Conservation (phyloP, 1,140 invertebrate species). For the Papilio dardanus region DNA sequence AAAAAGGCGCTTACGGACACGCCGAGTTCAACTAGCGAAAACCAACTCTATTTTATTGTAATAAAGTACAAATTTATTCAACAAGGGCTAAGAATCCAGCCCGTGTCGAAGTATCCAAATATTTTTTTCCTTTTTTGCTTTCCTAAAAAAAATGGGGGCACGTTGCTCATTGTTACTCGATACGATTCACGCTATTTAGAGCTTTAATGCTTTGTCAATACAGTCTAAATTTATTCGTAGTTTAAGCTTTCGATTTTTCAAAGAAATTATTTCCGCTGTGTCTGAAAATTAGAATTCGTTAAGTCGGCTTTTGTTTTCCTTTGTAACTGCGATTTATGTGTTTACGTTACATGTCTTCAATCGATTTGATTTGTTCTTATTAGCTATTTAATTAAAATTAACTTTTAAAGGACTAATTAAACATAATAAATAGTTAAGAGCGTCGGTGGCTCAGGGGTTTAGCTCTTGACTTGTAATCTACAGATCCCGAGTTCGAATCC, state of each 20-base stretch:
- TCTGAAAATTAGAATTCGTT: slow-evolving; percentile 39
- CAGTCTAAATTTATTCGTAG: slow-evolving; percentile 11
- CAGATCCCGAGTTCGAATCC: no score
- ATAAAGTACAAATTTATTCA: slow-evolving; percentile 27
- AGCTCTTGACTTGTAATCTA: no score
- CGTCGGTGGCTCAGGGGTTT: no score
- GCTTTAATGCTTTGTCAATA: slow-evolving; percentile 2
- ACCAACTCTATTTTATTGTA: background rate
- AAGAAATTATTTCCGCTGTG: slow-evolving; percentile 39
- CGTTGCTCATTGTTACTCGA: slow-evolving; percentile 41
- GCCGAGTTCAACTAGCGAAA: background rate
- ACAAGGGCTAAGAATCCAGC: slow-evolving; percentile 31
- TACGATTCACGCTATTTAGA: slow-evolving; percentile 38
- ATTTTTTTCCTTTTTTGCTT: slow-evolving; percentile 44
- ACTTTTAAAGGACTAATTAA: background rate
- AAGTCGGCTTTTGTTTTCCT: slow-evolving; percentile 36
- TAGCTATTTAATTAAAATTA: background rate
- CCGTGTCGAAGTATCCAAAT: slow-evolving; percentile 46
- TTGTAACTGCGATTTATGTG: slow-evolving; percentile 15
- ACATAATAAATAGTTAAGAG: no score
- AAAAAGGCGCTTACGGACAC: slow-evolving; percentile 34
- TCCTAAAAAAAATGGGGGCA: slow-evolving; percentile 42
- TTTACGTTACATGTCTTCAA: slow-evolving; percentile 7
- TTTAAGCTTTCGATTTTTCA: slow-evolving; percentile 31
- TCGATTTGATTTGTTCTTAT: background rate